These are phyloP conservation scores for Halictus quadricinctus DNA, from an alignment of 2,888 invertebrate species.

Conservation along the genomic window DNA sequence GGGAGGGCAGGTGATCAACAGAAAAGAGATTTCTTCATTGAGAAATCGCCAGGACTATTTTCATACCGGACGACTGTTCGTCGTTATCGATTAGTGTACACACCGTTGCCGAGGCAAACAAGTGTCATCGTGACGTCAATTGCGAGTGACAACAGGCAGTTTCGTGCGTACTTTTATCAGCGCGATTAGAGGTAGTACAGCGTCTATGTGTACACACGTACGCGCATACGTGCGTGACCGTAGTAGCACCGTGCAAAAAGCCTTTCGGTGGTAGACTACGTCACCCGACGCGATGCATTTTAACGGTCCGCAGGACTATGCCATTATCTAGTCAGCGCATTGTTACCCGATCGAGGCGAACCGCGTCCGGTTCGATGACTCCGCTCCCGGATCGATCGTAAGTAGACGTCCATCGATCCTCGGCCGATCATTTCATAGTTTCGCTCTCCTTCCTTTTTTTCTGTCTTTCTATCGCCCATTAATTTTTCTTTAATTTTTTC, in stretches of 20 bases:
- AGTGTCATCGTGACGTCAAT: constrained; percentile 71
- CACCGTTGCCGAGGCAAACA: constrained; percentile 55
- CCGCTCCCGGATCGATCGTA: constrained; percentile 18
- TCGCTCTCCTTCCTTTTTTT: too few species aligned
- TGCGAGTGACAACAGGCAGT: constrained; percentile 49
- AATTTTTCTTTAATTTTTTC: too few species aligned
- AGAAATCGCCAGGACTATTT: constrained; percentile 46
- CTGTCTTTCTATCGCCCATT: too few species aligned
- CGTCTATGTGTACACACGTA: background rate
- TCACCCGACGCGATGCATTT: constrained; percentile 35
- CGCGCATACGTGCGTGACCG: background rate
- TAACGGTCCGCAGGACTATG: constrained; percentile 20
- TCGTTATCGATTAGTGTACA: constrained; percentile 57
- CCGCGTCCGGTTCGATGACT: constrained; percentile 41
- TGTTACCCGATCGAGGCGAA: constrained; percentile 31
- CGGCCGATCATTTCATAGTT: background rate
- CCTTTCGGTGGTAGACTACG: constrained; percentile 29
- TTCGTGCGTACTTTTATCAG: constrained; percentile 48
- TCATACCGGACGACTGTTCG: constrained; percentile 45
- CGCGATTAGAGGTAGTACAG: constrained; percentile 30
- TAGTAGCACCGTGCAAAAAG: background rate
- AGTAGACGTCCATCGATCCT: constrained; percentile 18
- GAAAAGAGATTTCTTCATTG: constrained; percentile 29
- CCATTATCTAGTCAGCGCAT: constrained; percentile 28
- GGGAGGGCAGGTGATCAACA: background rate